These are phyloP conservation scores for Vulpes lagopus DNA, from an alignment of 2,113 vertebrate species.

Conservation along the genomic window DNA sequence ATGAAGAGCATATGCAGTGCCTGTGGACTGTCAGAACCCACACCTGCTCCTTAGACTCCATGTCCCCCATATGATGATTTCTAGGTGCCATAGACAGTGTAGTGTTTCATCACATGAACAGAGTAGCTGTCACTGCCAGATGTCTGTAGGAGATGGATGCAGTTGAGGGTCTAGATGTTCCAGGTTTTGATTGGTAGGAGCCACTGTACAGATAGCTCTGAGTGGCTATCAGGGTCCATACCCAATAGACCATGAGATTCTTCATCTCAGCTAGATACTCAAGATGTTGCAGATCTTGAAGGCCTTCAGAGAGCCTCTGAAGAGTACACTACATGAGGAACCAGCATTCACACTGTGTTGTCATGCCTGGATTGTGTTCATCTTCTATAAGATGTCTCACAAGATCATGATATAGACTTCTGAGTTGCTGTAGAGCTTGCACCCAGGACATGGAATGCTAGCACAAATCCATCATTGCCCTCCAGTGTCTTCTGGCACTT, in stretches of 20 bases:
- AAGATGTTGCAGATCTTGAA: conserved; percentile 98
- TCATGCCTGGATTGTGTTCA: conserved; percentile 97
- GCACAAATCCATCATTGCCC: conserved; percentile 96
- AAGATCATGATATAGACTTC: conserved; percentile 97
- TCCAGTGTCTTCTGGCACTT: conserved; percentile 98
- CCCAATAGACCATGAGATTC: conserved; percentile 97
- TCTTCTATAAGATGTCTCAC: conserved; percentile 97
- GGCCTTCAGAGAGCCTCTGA: conserved; percentile 97
- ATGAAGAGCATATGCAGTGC: conserved; percentile 95
- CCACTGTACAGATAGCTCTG: conserved; percentile 84
- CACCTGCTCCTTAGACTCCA: conserved; percentile 96
- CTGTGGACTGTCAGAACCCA: conserved; percentile 94
- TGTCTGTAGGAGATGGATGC: conserved; percentile 95
- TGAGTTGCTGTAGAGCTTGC: conserved; percentile 95
- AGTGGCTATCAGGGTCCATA: conserved; percentile 94
- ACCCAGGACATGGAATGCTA: conserved; percentile 97
- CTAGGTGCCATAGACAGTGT: conserved; percentile 96
- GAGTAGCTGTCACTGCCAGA: conserved; percentile 96
- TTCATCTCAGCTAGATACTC: conserved; percentile 96
- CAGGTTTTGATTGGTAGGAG: conserved; percentile 94
- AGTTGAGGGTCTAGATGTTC: conserved; percentile 96
- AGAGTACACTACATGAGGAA: conserved; percentile 98
- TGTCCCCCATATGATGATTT: conserved; percentile 99
- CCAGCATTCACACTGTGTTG: conserved; percentile 96
- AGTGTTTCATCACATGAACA: conserved; percentile 96